A percentile compares a stretch with the other conserved stretches of the same genome.
phyloP scores from a whole-genome alignment of 2,888 invertebrate species.

The Gari tellinella region DNA sequence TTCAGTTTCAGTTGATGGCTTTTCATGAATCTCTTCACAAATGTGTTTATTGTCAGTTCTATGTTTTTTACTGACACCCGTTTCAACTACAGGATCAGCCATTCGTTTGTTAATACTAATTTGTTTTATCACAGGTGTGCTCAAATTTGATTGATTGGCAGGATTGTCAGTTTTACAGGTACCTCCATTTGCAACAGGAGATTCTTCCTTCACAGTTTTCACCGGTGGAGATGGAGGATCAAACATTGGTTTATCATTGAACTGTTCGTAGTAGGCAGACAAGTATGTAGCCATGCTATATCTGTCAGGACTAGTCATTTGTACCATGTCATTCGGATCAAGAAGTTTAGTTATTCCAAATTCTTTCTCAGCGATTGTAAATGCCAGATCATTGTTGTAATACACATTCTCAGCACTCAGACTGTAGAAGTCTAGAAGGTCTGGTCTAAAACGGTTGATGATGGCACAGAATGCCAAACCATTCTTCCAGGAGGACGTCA shows the following conservation, averaged over 20 bases:
- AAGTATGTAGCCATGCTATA: conserved; percentile 56
- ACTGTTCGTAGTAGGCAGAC: conserved; percentile 49
- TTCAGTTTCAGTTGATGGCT: too few relatives aligned
- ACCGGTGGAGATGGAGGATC: conserved; percentile 40
- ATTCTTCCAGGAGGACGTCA: conserved; percentile 59
- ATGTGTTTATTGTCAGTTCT: too few relatives aligned
- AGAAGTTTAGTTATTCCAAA: conserved; percentile 46
- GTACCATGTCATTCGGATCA: conserved; percentile 54
- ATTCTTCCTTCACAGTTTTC: background rate
- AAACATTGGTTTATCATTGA: conserved; percentile 48
- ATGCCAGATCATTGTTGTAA: conserved; percentile 54
- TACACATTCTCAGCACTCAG: conserved; percentile 47
- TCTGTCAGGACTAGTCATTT: conserved; percentile 49
- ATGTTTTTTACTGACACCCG: too few relatives aligned
- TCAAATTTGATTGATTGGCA: too few relatives aligned
- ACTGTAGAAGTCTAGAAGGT: conserved; percentile 52
- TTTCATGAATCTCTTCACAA: too few relatives aligned
- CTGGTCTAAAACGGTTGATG: conserved; percentile 53
- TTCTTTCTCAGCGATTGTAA: conserved; percentile 46
- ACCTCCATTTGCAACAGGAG: too few relatives aligned
- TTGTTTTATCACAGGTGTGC: too few relatives aligned
- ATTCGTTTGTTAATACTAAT: too few relatives aligned
- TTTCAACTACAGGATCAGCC: too few relatives aligned
- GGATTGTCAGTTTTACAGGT: too few relatives aligned
- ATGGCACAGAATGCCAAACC: conserved; percentile 58